Conservation (phyloP, 1,140 invertebrate genomes). For the Myzus persicae region DNA sequence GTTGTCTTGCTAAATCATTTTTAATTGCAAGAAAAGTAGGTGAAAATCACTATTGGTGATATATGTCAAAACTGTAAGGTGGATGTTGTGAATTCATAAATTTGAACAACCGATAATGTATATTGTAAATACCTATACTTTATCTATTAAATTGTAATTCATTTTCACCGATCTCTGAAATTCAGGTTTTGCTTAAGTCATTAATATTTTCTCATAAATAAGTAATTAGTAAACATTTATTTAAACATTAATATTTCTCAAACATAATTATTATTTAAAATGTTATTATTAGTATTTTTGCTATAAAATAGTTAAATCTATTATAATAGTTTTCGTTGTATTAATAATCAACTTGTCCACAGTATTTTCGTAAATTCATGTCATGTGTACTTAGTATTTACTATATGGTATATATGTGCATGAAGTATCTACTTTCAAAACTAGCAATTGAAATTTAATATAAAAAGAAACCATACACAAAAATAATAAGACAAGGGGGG, state of each 20-base stretch:
- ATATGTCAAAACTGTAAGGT: no score
- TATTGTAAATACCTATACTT: no score
- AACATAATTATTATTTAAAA: not conserved
- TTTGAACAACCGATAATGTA: not conserved
- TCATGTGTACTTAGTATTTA: not conserved
- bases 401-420: no score
- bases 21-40: no score
- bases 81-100: not conserved
- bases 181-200: not conserved
- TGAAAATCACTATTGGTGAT: no score
- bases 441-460: not conserved
- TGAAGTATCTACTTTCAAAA: constrained; percentile 6
- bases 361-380: not conserved
- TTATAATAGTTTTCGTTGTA: not conserved
- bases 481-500: not conserved
- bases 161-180: not conserved
- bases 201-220: not conserved
- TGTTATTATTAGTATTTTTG: not conserved
- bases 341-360: not conserved
- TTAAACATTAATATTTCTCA: not conserved
- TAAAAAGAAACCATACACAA: not conserved
- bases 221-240: not conserved
- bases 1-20: no score
- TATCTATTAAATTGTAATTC: not conserved
- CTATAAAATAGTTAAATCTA: not conserved